These are phyloP conservation scores for Eupeodes latifasciatus DNA, from an alignment of 2,888 invertebrate species.

Conservation along the genomic window DNA sequence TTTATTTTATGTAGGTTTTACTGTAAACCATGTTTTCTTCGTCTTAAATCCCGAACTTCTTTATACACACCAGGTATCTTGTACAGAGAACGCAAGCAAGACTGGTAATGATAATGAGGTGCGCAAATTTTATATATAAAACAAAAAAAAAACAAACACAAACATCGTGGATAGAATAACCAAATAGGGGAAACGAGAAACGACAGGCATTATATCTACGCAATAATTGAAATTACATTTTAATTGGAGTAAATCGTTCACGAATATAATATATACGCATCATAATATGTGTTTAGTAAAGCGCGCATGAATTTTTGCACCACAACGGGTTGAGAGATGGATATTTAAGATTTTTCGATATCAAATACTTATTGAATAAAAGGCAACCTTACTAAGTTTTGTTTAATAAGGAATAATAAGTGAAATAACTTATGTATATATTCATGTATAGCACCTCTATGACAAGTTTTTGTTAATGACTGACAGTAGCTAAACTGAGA, in stretches of 20 bases:
- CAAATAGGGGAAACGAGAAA: constrained; percentile 52
- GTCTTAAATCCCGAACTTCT: neutral
- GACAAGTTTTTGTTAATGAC: too few relatives aligned
- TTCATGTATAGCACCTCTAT: neutral
- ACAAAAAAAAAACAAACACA: constrained; percentile 41
- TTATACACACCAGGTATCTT: neutral
- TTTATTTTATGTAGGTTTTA: constrained; percentile 1
- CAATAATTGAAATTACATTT: constrained; percentile 57
- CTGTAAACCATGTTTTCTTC: constrained; percentile 47
- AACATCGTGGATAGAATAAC: constrained; percentile 52
- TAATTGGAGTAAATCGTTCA: constrained; percentile 73
- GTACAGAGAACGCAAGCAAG: constrained; percentile 25
- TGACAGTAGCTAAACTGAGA: too few relatives aligned
- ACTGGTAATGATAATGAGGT: constrained; percentile 74
- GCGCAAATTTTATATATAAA: constrained; percentile 31
- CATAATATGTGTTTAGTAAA: constrained; percentile 28
- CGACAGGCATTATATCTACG: neutral
- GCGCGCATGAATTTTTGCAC: constrained; percentile 47
- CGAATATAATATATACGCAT: constrained; percentile 51
- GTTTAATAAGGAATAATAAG: too few relatives aligned
- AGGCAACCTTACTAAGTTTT: neutral
- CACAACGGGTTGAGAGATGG: neutral
- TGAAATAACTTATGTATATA: neutral
- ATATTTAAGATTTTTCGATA: constrained; percentile 12
- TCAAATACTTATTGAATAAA: neutral